These are phyloP conservation scores for Hirtodrosophila cameraria DNA, from an alignment of 2,888 invertebrate genomes.

Conservation along the genomic window DNA sequence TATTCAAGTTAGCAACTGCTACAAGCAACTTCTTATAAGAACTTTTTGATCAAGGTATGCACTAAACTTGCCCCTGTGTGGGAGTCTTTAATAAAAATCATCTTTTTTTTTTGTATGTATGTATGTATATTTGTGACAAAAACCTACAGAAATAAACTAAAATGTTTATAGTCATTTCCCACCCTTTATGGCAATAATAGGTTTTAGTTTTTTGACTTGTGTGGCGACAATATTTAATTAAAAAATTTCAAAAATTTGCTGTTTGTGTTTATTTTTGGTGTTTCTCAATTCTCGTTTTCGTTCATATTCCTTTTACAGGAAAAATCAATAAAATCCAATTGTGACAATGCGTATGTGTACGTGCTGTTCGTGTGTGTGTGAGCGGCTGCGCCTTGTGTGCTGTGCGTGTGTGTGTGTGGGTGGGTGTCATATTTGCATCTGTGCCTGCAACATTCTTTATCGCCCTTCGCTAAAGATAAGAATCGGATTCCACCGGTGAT, in stretches of 20 bases:
- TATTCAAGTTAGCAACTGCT: slow-evolving; percentile 36
- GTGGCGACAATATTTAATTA: slow-evolving; percentile 23
- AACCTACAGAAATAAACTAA: slow-evolving; percentile 42
- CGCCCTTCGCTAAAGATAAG: no score
- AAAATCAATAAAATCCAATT: slow-evolving; percentile 76
- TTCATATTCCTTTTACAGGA: slow-evolving; percentile 69
- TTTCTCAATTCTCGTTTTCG: slow-evolving; percentile 29
- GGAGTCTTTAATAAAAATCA: slow-evolving; percentile 69
- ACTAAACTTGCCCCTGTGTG: slow-evolving; percentile 58
- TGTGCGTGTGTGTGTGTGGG: slow-evolving; percentile 27
- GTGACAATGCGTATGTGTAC: slow-evolving; percentile 50
- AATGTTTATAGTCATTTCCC: slow-evolving; percentile 31
- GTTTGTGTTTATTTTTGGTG: slow-evolving; percentile 14
- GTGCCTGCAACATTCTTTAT: not conserved
- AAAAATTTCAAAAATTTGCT: slow-evolving; percentile 25
- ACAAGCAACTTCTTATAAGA: slow-evolving; percentile 40
- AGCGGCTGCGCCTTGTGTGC: slow-evolving; percentile 47
- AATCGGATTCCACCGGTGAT: no score
- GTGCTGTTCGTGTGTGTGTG: slow-evolving; percentile 20
- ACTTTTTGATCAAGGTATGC: slow-evolving; percentile 63
- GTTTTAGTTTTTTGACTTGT: slow-evolving; percentile 10
- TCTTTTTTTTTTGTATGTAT: slow-evolving; percentile 47
- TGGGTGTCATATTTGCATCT: slow-evolving; percentile 35
- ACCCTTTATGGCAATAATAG: slow-evolving; percentile 11
- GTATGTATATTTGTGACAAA: slow-evolving; percentile 61